Conservation (phyloP, 2,797 vertebrate species). For the Pogonophryne albipinna region DNA sequence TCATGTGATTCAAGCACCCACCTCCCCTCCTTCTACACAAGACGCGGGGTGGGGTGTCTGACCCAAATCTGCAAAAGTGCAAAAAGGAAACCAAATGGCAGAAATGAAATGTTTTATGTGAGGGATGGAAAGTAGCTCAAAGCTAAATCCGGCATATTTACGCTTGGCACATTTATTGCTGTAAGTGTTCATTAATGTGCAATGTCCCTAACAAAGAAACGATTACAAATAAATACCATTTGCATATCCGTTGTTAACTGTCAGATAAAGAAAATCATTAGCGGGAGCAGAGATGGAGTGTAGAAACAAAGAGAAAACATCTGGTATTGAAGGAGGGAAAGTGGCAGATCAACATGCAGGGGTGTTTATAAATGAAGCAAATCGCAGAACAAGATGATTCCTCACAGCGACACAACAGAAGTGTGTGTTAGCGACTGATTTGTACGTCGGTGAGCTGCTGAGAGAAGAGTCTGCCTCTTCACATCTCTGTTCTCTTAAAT, state of each 20-base stretch:
- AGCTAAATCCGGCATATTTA: too few relatives aligned
- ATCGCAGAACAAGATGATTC: constrained; percentile 18
- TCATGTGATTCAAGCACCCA: constrained; percentile 51
- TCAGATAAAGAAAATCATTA: constrained; percentile 64
- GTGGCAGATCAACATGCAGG: constrained; percentile 22
- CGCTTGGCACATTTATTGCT: too few relatives aligned
- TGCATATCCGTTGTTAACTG: constrained; percentile 55
- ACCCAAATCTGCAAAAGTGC: constrained; percentile 79
- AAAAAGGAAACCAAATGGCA: constrained; percentile 48
- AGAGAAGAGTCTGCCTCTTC: constrained; percentile 66
- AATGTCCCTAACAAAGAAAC: too few relatives aligned
- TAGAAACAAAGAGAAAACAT: constrained; percentile 21
- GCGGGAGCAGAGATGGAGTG: not conserved
- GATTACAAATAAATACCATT: constrained; percentile 13
- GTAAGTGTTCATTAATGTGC: too few relatives aligned
- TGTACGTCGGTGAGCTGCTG: constrained; percentile 32
- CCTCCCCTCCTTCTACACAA: constrained; percentile 17
- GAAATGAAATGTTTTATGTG: constrained; percentile 34
- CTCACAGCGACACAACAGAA: not conserved
- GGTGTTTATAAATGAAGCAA: constrained; percentile 29
- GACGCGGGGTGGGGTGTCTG: constrained; percentile 65
- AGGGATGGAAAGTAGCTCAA: too few relatives aligned
- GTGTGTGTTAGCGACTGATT: constrained; percentile 17
- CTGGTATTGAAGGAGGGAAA: constrained; percentile 13
- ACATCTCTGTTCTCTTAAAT: constrained; percentile 82